Conservation (phyloP, 2,888 invertebrate species). For the Aleiodes alternator region DNA sequence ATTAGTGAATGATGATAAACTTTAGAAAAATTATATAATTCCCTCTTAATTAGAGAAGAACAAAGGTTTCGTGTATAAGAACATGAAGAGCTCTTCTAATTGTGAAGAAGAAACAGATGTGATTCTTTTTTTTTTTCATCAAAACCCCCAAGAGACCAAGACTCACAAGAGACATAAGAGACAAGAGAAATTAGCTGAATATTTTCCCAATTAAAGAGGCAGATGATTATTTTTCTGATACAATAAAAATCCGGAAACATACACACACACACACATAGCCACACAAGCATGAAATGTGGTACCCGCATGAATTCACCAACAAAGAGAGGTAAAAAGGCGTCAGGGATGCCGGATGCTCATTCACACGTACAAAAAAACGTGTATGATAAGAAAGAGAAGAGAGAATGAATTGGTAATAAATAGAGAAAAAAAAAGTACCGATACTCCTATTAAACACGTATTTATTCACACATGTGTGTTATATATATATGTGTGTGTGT, state of each 20-base stretch:
- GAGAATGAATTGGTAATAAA: too few species aligned
- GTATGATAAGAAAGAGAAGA: slow-evolving; percentile 1
- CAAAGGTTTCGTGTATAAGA: too few species aligned
- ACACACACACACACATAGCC: too few species aligned
- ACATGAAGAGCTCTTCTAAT: too few species aligned
- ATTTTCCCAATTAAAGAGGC: slow-evolving; percentile 13
- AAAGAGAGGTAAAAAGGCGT: slow-evolving; percentile 39
- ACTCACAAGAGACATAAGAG: too few species aligned
- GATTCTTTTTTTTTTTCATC: too few species aligned
- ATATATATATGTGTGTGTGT: slow-evolving; percentile 18
- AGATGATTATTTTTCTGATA: neutral
- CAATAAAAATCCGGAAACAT: slow-evolving; percentile 26
- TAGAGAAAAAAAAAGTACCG: slow-evolving; percentile 20
- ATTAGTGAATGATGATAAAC: too few species aligned
- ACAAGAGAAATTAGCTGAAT: too few species aligned
- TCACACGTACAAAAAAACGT: slow-evolving; percentile 36
- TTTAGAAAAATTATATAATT: too few species aligned
- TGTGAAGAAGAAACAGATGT: too few species aligned
- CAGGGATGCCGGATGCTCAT: slow-evolving; percentile 47
- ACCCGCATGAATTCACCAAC: slow-evolving; percentile 29
- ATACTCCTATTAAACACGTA: slow-evolving; percentile 47
- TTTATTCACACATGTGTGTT: slow-evolving; percentile 67
- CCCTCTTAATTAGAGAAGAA: too few species aligned
- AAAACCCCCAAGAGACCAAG: too few species aligned
- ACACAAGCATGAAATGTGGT: slow-evolving; percentile 1